Conservation (phyloP, 2,113 vertebrate species). For the Paracanthobrama guichenoti region DNA sequence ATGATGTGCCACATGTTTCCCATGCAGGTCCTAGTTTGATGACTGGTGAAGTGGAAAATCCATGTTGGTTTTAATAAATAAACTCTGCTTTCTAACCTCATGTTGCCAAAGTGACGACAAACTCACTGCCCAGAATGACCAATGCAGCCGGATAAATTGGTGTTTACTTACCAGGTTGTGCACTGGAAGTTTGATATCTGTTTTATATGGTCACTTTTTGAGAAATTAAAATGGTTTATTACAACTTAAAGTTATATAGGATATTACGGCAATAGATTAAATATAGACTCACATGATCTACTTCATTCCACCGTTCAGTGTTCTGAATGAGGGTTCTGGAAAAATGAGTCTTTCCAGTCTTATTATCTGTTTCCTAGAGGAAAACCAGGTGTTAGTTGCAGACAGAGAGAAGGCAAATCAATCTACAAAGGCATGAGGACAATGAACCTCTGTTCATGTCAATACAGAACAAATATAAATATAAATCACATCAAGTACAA, state of each 20-base stretch:
- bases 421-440: background rate
- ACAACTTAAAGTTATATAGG: background rate
- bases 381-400: constrained; percentile 6
- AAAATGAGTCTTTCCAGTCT: constrained; percentile 76
- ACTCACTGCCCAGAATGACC: background rate
- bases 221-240: background rate
- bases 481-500: background rate
- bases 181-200: background rate
- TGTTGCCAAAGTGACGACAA: background rate
- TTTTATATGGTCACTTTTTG: background rate
- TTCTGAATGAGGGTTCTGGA: constrained; percentile 76
- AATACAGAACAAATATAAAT: background rate
- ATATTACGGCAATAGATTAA: background rate
- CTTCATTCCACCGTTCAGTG: constrained; percentile 75
- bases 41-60: constrained; percentile 17
- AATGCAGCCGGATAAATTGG: background rate
- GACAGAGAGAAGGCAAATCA: background rate
- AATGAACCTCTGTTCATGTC: background rate
- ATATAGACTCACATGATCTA: constrained; percentile 79
- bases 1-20: background rate
- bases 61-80: constrained; percentile 21
- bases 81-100: background rate
- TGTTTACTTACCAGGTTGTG: background rate
- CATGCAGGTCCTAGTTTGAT: background rate
- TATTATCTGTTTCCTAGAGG: constrained; percentile 78